Evolutionary conservation across 2,888 invertebrate species (phyloP), one percentile per base, ranked within the genome.

Genomic region (Dorcus parallelipipedus): DNA sequence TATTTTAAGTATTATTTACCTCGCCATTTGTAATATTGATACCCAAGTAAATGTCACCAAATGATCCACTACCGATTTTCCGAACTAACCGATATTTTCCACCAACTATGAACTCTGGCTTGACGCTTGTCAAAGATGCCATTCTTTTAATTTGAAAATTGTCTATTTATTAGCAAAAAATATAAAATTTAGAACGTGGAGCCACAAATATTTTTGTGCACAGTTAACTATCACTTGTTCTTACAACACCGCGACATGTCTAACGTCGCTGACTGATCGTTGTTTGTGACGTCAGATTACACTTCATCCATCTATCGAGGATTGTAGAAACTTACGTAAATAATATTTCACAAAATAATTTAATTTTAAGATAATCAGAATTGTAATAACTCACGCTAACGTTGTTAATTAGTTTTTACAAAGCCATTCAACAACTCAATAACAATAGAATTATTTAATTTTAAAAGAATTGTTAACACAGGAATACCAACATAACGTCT

Each of bases 61-160:
- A 99, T 68, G 98, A 98, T 71, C 99, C 99, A 81, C 96, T 96
- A 75, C 98, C 96, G 80, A 98, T 95, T 87, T 96, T 97, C 73
- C 96, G 88, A 77, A 96, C 89, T 76, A 97, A 86, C 79, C 95
- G 90, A 84, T 95, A 97, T 83, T 92, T 95, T 75, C 91, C 92
- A 79, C 92, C 93, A 79, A 95, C 89, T 78, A 93, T 85, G 79
- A 92, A 88, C 80, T 93, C 92, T 76, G 81, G 82, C 79, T 84
- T 84, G 56, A 74, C 73, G 65, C 70, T 67, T 64, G 73, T 68
- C 69, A 74, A 70, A 65, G 76, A 69, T 68, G 76, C 74, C 79
- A 79, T 80, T 67, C 69, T 76, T 69, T 65, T 66, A 73, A 74
- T 76, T 76, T 74, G 62, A 70, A 67, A 71, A 72, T 60, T 61